Percentiles rank a stretch among this genome's conserved stretches.
phyloP scores from a whole-genome alignment of 2,888 invertebrate species.

The Pecten maximus region DNA sequence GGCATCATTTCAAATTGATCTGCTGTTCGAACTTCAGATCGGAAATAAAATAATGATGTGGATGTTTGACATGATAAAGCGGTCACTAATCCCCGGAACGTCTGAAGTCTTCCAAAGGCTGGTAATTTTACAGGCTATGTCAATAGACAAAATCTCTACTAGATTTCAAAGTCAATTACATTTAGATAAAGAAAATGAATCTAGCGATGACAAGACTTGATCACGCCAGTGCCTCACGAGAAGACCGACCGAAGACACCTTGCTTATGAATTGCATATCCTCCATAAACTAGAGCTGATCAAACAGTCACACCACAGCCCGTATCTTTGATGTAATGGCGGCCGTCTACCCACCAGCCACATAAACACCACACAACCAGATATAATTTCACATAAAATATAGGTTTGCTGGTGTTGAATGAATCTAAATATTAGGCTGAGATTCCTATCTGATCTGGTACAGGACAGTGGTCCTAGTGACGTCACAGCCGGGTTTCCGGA shows the following conservation, averaged over 20 bases:
- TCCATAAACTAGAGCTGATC: not conserved
- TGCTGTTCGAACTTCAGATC: not conserved
- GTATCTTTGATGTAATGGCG: conserved; percentile 27
- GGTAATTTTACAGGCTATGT: not conserved
- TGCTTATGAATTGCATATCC: conserved; percentile 15
- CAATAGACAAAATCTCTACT: conserved; percentile 24
- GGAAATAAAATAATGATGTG: not conserved
- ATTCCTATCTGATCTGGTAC: not conserved
- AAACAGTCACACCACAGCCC: not conserved
- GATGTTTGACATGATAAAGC: not conserved
- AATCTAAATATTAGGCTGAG: not conserved
- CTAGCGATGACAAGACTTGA: conserved; percentile 21
- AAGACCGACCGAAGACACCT: not conserved
- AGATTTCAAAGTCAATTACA: conserved; percentile 35
- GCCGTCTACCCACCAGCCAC: not conserved
- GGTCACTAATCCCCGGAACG: not conserved
- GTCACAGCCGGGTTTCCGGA: not conserved
- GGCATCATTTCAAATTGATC: not conserved
- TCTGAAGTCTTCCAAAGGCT: not conserved
- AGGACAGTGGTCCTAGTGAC: conserved; percentile 32
- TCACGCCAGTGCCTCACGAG: not conserved
- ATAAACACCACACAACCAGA: conserved; percentile 24
- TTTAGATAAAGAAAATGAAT: not conserved
- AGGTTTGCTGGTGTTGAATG: conserved; percentile 6
- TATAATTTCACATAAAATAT: conserved; percentile 35